Percentiles rank a stretch among this genome's conserved stretches.
These are phyloP conservation scores for Tinamus major DNA, from an alignment of 2,797 vertebrate species.

Conservation along the genomic window DNA sequence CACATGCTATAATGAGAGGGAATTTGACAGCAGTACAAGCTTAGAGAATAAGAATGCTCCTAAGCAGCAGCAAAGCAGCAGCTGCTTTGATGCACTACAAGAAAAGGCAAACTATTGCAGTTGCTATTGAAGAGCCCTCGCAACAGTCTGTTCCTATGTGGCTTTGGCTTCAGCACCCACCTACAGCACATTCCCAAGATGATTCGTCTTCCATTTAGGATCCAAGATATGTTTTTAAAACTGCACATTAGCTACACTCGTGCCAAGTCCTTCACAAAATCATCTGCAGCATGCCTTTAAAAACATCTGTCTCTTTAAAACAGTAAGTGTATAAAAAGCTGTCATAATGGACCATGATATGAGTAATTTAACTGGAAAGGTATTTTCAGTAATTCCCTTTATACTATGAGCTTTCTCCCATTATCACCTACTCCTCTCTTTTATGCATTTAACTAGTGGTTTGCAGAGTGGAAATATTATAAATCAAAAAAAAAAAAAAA, in stretches of 20 bases:
- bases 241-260: neutral
- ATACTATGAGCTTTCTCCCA: neutral
- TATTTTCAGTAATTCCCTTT: neutral
- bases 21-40: neutral
- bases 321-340: accelerated
- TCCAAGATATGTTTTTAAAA: neutral
- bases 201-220: neutral
- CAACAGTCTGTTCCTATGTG: neutral
- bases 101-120: neutral
- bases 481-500: neutral
- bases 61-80: neutral
- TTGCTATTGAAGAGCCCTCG: neutral
- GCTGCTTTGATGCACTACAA: neutral
- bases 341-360: neutral
- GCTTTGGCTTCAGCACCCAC: neutral
- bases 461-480: neutral
- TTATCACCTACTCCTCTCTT: neutral
- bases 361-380: neutral
- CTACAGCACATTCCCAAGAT: neutral
- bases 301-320: neutral
- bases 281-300: neutral
- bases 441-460: neutral
- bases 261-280: neutral
- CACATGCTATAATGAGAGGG: neutral
- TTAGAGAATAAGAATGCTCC: neutral